A percentile compares a stretch with the other conserved stretches of the same genome.
Evolutionary conservation across 1,140 invertebrate genomes (phyloP).

Genomic region (Tetramorium simillimum): DNA sequence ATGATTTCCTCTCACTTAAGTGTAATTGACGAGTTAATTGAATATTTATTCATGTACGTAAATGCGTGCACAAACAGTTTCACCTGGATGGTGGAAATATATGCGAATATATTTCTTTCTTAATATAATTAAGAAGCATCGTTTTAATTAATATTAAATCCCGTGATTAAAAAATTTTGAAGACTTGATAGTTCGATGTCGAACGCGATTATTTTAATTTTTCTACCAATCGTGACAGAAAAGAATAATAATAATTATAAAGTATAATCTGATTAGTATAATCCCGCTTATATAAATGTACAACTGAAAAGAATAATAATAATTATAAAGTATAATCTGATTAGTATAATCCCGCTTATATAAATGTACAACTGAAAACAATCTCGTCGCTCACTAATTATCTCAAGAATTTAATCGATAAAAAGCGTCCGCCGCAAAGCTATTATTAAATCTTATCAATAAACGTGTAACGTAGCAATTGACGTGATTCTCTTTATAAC

Average conservation of each 20-base stretch:
- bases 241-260: not conserved
- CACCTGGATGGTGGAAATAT: not conserved
- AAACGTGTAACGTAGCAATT: not conserved
- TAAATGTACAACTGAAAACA: not conserved
- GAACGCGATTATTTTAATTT: not conserved
- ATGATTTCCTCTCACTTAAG: conserved; percentile 36
- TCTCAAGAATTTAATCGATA: not conserved
- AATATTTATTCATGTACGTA: conserved; percentile 14
- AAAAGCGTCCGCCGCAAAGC: not conserved
- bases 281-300: not conserved
- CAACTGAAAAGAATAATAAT: not conserved
- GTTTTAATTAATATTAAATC: not conserved
- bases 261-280: not conserved
- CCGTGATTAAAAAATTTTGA: not conserved
- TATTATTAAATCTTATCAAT: conserved; percentile 25
- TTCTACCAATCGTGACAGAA: not conserved
- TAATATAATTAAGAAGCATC: not conserved
- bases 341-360: not conserved
- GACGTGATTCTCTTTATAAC: not conserved
- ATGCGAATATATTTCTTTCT: not conserved
- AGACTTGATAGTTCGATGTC: not conserved
- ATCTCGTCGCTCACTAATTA: not conserved
- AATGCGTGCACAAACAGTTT: conserved; percentile 6
- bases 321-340: not conserved
- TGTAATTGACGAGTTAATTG: conserved; percentile 53